Evolutionary conservation across 92 coral and sea anemone genomes (phyloP).

Genomic region (Heliopora coerulea): DNA sequence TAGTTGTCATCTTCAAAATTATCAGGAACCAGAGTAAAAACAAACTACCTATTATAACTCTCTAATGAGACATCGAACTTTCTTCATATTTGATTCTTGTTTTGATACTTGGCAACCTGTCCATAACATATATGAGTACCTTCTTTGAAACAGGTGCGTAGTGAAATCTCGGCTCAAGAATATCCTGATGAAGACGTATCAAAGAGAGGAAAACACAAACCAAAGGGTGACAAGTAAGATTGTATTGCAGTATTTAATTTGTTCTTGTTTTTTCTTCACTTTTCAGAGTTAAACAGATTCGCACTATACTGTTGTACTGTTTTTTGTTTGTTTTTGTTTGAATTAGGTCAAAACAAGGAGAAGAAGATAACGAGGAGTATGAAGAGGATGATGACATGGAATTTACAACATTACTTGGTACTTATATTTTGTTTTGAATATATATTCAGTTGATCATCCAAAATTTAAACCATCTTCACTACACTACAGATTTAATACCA

Average conservation of each 20-base stretch:
- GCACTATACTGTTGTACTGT: background rate
- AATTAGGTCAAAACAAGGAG: conserved; percentile 40
- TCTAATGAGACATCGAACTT: no score
- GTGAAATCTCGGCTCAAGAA: conserved; percentile 52
- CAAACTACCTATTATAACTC: no score
- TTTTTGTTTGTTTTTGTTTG: background rate
- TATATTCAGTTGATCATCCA: no score
- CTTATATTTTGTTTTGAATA: background rate
- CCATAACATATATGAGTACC: no score
- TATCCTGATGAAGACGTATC: conserved; percentile 41
- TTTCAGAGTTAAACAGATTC: background rate
- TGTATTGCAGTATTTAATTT: background rate
- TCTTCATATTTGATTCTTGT: no score
- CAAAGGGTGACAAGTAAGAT: conserved; percentile 52
- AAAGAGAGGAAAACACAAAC: conserved; percentile 48
- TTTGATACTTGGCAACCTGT: no score
- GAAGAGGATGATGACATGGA: conserved; percentile 81
- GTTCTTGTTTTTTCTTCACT: background rate
- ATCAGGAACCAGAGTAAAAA: no score
- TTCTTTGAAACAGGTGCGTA: conserved; percentile 43
- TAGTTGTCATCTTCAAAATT: no score
- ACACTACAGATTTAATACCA: no score
- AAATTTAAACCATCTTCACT: no score
- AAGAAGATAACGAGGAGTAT: conserved; percentile 55
- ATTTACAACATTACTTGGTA: conserved; percentile 84